Base-by-base conservation (phyloP, 2,113 vertebrate species). In the Actenoides hombroni region DNA sequence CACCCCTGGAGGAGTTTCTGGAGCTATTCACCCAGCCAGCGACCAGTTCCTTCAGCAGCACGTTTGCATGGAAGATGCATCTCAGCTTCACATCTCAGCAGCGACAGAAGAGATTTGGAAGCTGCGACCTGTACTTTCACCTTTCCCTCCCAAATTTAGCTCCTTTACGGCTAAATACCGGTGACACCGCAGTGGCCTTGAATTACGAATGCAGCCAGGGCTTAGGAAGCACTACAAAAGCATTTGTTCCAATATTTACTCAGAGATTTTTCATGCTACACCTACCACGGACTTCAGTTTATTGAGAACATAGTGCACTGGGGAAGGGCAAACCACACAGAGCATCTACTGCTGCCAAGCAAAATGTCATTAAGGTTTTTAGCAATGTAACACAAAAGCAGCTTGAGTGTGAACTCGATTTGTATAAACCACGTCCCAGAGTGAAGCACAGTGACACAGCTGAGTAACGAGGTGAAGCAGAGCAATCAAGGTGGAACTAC, bases 351-450 rank as follows among this genome's bases (percentile, higher is more conserved):
- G 83, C 90, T 96, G 93, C 94, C 93, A 95, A 97, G 76, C 82
- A 92, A 95, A 96, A 94, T 88, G 93, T 90, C 95, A 95, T 96
- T 95, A 96, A 94, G 85, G 93, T 93, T 96, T 96, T 96, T 91
- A 97, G 96, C 94, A 95, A 86, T 61, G 78, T 93, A 96, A 96
- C 82, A 76, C 70, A 84, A n/a, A n/a, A n/a, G n/a, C n/a, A n/a
- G n/a, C n/a, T n/a, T n/a, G n/a, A n/a, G n/a, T n/a, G n/a, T n/a
- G n/a, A n/a, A n/a, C n/a, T n/a, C n/a, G n/a, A n/a, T n/a, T n/a
- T 93, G 88, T 96, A 93, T 71, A 81, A 97, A 83, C 51, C 88
- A 64, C 40, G 83, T 92, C 94, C 92, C 92, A 86, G 88, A 93
- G 92, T 64, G 79, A 94, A 93, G 80, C 70, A 40, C 29, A 16